A percentile compares a stretch with the other conserved stretches of the same genome.
These are phyloP conservation scores for Enteromius afrohamiltoni DNA, from an alignment of 2,797 vertebrate genomes.

Conservation along the genomic window DNA sequence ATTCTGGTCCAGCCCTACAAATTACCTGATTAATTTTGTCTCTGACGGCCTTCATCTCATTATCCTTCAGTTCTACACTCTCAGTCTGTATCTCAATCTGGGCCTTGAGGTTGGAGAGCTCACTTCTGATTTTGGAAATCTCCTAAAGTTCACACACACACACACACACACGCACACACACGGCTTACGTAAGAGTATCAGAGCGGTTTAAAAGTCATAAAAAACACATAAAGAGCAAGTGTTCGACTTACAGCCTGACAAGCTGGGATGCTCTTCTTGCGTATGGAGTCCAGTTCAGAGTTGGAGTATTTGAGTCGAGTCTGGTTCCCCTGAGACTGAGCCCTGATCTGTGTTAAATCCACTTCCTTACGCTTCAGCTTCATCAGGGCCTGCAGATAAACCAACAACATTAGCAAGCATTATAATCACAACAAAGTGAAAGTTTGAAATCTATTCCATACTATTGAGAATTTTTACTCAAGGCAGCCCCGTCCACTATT, in stretches of 20 bases:
- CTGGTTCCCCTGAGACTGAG: conserved; percentile 82
- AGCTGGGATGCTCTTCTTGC: conserved; percentile 80
- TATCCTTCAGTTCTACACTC: conserved; percentile 73
- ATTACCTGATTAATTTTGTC: conserved; percentile 86
- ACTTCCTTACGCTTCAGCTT: conserved; percentile 85
- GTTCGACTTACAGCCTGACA: conserved; percentile 74
- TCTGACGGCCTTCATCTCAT: conserved; percentile 75
- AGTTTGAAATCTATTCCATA: background rate
- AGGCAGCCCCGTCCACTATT: background rate
- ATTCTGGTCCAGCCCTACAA: too few relatives aligned
- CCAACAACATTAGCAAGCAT: conserved; percentile 17
- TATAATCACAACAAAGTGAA: background rate
- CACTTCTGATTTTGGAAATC: conserved; percentile 87
- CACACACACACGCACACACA: background rate
- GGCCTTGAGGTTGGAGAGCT: conserved; percentile 83
- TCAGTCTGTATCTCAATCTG: conserved; percentile 80
- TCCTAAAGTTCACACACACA: conserved; percentile 76
- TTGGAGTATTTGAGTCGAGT: conserved; percentile 90
- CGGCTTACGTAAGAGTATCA: background rate
- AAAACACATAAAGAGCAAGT: background rate
- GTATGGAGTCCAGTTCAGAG: conserved; percentile 83
- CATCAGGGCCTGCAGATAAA: conserved; percentile 79
- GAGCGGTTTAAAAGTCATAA: background rate
- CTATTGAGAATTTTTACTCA: background rate
- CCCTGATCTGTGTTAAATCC: conserved; percentile 84